Evolutionary conservation across 2,797 vertebrate species (phyloP).

Genomic region (Enteromius trimaculatus): DNA sequence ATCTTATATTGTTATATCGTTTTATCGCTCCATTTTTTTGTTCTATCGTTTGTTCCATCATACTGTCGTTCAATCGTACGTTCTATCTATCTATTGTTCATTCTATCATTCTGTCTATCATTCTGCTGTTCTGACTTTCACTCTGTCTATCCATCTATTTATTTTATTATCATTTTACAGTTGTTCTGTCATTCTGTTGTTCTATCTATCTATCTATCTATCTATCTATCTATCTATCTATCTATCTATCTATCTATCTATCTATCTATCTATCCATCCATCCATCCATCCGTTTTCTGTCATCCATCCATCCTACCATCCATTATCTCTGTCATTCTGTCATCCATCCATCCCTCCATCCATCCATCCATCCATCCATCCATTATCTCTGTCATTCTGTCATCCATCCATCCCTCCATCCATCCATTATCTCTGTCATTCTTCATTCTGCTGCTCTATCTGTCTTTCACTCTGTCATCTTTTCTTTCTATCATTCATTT

Average conservation of each 20-base stretch:
- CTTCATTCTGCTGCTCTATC: not conserved
- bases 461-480: not conserved
- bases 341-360: no score
- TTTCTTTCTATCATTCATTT: not conserved
- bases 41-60: not conserved
- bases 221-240: no score
- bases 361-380: no score
- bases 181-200: no score
- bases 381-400: no score
- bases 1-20: no score
- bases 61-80: no score
- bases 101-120: not conserved
- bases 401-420: not conserved
- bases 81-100: not conserved
- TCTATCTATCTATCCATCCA: no score
- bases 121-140: no score
- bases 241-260: fast-evolving
- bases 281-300: no score
- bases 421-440: not conserved
- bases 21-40: not conserved
- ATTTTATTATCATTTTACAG: not conserved
- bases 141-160: not conserved
- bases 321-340: no score
- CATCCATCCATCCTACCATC: no score
- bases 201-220: fast-evolving